A percentile compares a stretch with the other conserved stretches of the same genome.
Evolutionary conservation across 2,888 invertebrate species (phyloP).

Genomic region (Pandemis heparana): DNA sequence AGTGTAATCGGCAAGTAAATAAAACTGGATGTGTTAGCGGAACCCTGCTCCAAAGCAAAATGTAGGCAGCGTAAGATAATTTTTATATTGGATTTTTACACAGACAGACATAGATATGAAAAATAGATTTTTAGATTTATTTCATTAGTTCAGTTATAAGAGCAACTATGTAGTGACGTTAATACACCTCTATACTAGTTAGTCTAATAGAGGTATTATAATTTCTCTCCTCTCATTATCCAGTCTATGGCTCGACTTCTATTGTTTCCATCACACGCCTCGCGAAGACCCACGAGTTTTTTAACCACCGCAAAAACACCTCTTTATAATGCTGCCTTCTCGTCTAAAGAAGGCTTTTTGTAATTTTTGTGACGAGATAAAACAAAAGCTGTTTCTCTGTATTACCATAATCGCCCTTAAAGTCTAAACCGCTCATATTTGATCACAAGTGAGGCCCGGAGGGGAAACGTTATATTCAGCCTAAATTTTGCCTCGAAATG

Average conservation of each 20-base stretch:
- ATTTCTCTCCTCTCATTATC: background rate
- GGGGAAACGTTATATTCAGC: constrained; percentile 14
- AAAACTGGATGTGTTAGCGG: no score
- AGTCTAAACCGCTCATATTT: constrained; percentile 36
- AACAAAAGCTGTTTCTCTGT: constrained; percentile 31
- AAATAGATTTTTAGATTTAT: no score
- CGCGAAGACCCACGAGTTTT: background rate
- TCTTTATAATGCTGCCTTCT: constrained; percentile 6
- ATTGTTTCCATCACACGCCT: background rate
- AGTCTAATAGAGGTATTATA: background rate
- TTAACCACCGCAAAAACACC: constrained; percentile 1
- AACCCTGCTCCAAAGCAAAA: no score
- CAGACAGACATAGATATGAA: no score
- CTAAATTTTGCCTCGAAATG: constrained; percentile 25
- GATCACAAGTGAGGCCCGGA: constrained; percentile 21
- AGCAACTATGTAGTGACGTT: no score
- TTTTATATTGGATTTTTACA: no score
- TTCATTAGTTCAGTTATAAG: no score
- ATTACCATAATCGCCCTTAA: constrained; percentile 39
- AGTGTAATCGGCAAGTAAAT: no score
- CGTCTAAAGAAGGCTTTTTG: constrained; percentile 16
- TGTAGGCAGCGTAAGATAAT: no score
- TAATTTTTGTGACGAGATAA: constrained; percentile 27
- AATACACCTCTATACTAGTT: background rate
- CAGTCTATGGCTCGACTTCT: background rate